These are phyloP conservation scores for pig (Sus scrofa) DNA, from an alignment of 2,113 vertebrate species.

Conservation along the genomic window T2T-Sscrofa CM000818.6:64129501-64130000, in stretches of 20 bases:
- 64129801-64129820: not conserved
- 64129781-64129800: not conserved
- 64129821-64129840: not conserved
- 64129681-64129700: not conserved
- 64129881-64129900: constrained; percentile 34
- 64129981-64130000: not conserved
- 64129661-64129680: not conserved
- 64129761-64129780: not conserved
- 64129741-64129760: not conserved
- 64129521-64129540: not conserved
- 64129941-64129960: not conserved
- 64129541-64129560: not conserved
- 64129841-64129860: not conserved
- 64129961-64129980: not conserved
- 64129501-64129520: not conserved
- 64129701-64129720: not conserved
- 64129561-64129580: not conserved
- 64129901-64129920: not conserved
- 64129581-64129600: not conserved
- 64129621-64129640: not conserved
- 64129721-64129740: not conserved
- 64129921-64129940: not conserved
- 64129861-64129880: not conserved
- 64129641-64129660: not conserved
- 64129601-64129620: not conserved